Evolutionary conservation across 2,888 invertebrate species (phyloP), one percentile per base, ranked within the genome.

Genomic region (Pherbina coryleti): DNA sequence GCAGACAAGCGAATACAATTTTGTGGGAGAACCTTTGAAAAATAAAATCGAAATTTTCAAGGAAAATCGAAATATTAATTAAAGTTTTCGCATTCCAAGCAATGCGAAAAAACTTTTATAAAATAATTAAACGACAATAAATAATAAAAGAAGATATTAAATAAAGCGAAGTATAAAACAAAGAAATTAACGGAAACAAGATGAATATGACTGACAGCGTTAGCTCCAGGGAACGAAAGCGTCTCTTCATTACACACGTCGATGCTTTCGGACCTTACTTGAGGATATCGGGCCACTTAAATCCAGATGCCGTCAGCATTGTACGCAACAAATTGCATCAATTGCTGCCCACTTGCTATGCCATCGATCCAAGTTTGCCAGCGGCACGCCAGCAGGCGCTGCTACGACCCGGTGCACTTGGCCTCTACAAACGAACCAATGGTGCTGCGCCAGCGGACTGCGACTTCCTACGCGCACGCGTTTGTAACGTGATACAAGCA

Each of bases 211-310:
- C 67, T 44, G 64, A 72, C 72, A 37, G 34, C 57, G 25, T 70
- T 57, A 4, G 28, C 53, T 14, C 28, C 62, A 64, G 57, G n/a
- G 71, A 57, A 57, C 71, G 71, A 3, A 66, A 74, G 53, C 80
- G 80, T 69, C 79, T 82, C 49, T 80, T 80, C 76, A 81, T 83
- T 84, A 94, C 94, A 80, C 92, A 93, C 89, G 91, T 95, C 80
- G 94, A 94, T 84, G 92, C 92, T 72, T 93, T 93, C 79, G 93
- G 93, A 44, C 92, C 92, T 78, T 93, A 93, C 85, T 89, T 95
- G 79, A 93, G 92, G 90, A 91, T 95, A 85, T 94, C 93, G 91
- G 95, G 94, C 37, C 95, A 95, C 88, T 81, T 84, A 3, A 88
- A 89, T 82, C 83, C 82, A 60, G 86, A 87, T 75, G 86, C 87